These are phyloP conservation scores for Parthenolecanium corni DNA, from an alignment of 2,888 invertebrate species.

Conservation along the genomic window DNA sequence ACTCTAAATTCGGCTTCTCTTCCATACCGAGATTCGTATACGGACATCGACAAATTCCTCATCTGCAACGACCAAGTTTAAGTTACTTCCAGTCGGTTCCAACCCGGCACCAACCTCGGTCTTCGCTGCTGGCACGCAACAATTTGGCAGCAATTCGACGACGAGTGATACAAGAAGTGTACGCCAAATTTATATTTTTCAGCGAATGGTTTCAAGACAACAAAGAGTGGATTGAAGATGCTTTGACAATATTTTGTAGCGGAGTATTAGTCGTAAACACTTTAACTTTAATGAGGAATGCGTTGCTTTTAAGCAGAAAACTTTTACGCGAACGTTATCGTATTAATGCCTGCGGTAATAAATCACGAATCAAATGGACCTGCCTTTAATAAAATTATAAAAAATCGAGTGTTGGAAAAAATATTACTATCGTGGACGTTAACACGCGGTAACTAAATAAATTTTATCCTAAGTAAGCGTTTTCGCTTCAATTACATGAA, in stretches of 20 bases:
- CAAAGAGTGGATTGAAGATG: conserved; percentile 22
- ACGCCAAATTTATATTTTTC: not conserved
- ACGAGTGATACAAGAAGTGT: not conserved
- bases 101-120: not conserved
- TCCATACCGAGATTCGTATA: no score
- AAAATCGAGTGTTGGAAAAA: not conserved
- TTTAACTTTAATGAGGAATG: not conserved
- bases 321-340: no score
- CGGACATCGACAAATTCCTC: no score
- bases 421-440: no score
- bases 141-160: not conserved
- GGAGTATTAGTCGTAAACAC: conserved; percentile 5
- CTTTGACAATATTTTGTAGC: conserved; percentile 16
- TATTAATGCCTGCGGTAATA: no score
- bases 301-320: not conserved
- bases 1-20: no score
- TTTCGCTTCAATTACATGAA: no score
- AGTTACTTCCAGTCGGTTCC: no score
- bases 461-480: no score
- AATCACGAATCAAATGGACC: not conserved
- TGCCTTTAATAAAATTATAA: not conserved
- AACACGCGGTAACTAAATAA: no score
- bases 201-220: conserved; percentile 13
- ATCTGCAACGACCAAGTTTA: no score
- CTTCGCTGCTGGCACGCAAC: not conserved